These are phyloP conservation scores for Xiphophorus birchmanni DNA, from an alignment of 2,797 vertebrate genomes.

Conservation along the genomic window DNA sequence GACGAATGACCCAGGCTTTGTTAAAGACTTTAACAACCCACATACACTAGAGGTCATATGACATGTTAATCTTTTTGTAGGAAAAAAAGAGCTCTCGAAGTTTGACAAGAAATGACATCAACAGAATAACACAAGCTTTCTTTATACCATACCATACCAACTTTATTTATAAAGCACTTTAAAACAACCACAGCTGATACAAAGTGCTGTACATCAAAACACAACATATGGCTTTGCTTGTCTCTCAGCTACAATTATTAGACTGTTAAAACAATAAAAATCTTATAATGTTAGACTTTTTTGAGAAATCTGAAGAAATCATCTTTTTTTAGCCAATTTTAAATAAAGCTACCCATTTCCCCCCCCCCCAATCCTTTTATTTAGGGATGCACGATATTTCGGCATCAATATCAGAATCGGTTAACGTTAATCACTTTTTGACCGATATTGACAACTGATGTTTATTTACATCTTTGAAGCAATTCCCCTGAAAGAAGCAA, in stretches of 20 bases:
- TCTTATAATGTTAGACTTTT: neutral
- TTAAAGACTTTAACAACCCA: neutral
- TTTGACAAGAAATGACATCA: neutral
- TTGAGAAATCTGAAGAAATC: neutral
- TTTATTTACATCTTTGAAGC: no score
- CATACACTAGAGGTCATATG: neutral
- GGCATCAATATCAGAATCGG: neutral
- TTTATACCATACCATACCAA: no score
- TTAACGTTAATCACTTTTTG: no score
- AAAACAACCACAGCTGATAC: no score
- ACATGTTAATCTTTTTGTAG: neutral
- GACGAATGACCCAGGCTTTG: neutral
- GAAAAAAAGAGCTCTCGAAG: neutral
- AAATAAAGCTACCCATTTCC: neutral
- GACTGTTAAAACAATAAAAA: neutral
- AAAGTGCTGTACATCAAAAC: no score
- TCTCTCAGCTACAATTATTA: neutral
- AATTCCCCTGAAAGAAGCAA: no score
- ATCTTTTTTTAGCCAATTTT: neutral
- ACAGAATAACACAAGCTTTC: neutral
- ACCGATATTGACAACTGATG: no score
- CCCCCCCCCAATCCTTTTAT: neutral
- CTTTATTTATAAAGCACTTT: no score
- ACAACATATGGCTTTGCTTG: no score
- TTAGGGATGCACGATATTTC: neutral